Conservation (phyloP, 2,888 invertebrate species). For the Aphodius sticticus region DNA sequence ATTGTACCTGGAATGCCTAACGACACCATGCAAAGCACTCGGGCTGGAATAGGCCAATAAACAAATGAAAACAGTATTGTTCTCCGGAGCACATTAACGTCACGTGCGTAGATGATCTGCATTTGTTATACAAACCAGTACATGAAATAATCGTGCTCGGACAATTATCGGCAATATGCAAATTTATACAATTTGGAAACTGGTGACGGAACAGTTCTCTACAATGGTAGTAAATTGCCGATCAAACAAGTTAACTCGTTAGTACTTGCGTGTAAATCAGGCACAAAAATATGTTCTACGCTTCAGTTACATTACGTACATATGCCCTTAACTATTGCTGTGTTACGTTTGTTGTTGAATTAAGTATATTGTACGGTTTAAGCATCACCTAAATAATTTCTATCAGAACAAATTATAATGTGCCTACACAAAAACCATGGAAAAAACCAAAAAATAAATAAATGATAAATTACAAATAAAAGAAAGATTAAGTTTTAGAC, state of each 20-base stretch:
- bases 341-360: too few species aligned
- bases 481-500: too few species aligned
- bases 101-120: neutral
- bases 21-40: neutral
- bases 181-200: neutral
- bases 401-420: too few species aligned
- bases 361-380: too few species aligned
- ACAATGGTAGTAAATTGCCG: neutral
- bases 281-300: neutral
- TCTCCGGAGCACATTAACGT: neutral
- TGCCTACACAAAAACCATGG: too few species aligned
- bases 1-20: slow-evolving; percentile 4
- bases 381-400: too few species aligned
- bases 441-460: too few species aligned
- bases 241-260: neutral
- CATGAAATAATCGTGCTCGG: neutral
- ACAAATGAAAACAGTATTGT: neutral
- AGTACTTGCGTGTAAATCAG: neutral
- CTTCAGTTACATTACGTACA: neutral
- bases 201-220: neutral
- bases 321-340: too few species aligned
- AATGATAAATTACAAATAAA: too few species aligned
- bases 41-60: neutral
- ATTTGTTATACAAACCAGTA: neutral
- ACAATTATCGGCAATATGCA: neutral